Base-by-base conservation (phyloP, 2,797 vertebrate genomes). In the Rhinogobio ventralis region DNA sequence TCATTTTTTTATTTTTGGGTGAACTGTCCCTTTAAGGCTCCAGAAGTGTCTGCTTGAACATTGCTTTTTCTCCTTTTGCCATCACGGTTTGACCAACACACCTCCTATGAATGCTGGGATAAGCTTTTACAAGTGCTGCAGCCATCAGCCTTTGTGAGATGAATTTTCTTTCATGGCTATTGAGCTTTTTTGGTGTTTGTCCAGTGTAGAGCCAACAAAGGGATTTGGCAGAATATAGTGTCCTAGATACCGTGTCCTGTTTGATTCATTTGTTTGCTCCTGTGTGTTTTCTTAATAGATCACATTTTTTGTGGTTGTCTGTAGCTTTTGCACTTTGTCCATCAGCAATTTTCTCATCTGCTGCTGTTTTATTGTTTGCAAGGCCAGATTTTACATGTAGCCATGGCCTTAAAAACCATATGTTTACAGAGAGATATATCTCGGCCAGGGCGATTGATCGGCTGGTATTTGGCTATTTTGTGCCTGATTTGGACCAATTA, bases 101-200 rank as follows among this genome's bases (percentile, higher is more conserved):
- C 45, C 17, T 53, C 49, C 57, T 69, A 74, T 69, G 66, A 87
- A 73, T 85, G 83, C 78, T 83, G n/a, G 82, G 86, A 87, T 30
- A 78, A 81, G 78, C 78, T 79, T 79, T 79, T 51, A 51, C 62
- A 79, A 79, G 46, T 53, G 64, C 51, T 78, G 77, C 67, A 73
- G 53, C 57, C 78, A 76, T 82, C 81, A 71, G 33, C 68, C 73
- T 62, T 80, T 88, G 82, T 79, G 86, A 53, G 51, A 79, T 79
- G 53, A 85, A 74, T 73, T 60, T 77, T 85, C 74, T 81, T 79
- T 78, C 64, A 39, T 36, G 62, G 69, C 72, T 64, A 49, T 85
- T 88, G 20, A 69, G 85, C 53, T 67, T 80, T 85, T 86, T 81
- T 81, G 68, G 74, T 81, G 53, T 81, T 88, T 79, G 85, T 72